Conservation (phyloP, 2,888 invertebrate genomes). For the Tenthredo mesomela region DNA sequence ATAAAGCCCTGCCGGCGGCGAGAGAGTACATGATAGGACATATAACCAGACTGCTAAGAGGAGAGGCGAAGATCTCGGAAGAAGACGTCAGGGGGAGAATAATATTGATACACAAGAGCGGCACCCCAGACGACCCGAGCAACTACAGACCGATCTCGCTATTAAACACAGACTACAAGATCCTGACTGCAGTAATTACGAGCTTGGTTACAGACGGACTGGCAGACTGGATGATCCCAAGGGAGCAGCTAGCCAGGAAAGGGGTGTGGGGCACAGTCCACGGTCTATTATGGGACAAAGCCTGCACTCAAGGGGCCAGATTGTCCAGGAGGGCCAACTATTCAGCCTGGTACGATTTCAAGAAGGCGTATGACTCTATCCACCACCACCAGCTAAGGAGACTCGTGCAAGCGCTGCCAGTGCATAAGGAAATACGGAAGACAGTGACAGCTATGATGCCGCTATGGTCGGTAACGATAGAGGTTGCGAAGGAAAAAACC, state of each 20-base stretch:
- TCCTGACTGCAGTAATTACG: no score
- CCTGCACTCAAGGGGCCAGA: conserved; percentile 56
- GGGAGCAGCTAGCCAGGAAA: conserved; percentile 32
- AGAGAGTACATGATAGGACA: no score
- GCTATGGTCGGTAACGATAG: conserved; percentile 1
- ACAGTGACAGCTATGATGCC: no score
- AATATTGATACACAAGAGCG: no score
- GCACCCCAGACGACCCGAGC: no score
- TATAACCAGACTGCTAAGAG: no score
- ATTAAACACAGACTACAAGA: no score
- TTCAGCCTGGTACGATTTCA: conserved; percentile 60
- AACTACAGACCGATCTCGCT: no score
- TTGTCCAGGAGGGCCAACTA: conserved; percentile 50
- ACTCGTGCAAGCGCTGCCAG: conserved; percentile 29
- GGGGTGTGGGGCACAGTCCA: conserved; percentile 62
- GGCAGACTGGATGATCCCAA: conserved; percentile 52
- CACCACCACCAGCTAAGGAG: conserved; percentile 51
- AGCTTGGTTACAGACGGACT: no score
- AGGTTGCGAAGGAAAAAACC: neutral
- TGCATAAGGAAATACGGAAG: neutral
- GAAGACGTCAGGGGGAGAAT: no score
- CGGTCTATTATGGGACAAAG: conserved; percentile 61
- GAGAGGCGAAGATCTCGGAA: no score
- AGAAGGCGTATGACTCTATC: conserved; percentile 54
- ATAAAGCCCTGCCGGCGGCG: no score